Evolutionary conservation across 2,113 vertebrate species (phyloP).

Genomic region (Neofelis nebulosa): DNA sequence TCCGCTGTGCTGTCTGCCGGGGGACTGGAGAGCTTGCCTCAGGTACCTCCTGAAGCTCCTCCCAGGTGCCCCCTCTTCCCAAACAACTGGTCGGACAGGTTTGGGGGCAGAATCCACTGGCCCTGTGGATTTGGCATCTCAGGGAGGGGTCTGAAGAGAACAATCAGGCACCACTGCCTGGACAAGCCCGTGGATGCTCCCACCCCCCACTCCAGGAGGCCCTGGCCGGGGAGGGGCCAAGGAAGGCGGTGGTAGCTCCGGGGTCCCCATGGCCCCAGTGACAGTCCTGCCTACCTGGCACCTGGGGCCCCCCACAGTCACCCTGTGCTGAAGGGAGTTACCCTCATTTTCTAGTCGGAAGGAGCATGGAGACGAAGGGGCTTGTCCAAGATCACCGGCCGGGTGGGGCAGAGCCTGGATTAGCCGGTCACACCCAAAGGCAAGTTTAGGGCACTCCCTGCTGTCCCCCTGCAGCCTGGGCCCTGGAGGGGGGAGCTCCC

Average conservation of each 20-base stretch:
- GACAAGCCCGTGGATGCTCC: background rate
- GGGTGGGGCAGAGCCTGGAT: too few species aligned
- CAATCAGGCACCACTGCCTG: background rate
- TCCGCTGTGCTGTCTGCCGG: fast-evolving
- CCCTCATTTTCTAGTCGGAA: background rate
- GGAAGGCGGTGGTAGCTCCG: background rate
- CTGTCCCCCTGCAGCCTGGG: background rate
- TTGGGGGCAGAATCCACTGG: conserved; percentile 36
- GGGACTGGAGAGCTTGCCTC: background rate
- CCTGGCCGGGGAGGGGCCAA: background rate
- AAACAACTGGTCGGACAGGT: conserved; percentile 59
- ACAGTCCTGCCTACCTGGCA: background rate
- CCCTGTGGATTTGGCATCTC: background rate
- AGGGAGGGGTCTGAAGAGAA: conserved; percentile 54
- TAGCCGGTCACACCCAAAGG: background rate
- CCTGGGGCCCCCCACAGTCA: background rate
- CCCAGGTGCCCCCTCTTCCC: conserved; percentile 35
- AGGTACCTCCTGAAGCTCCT: background rate
- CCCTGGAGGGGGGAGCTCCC: fast-evolving
- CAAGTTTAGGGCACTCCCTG: background rate
- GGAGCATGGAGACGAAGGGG: background rate
- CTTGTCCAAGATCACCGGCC: background rate
- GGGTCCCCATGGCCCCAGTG: background rate
- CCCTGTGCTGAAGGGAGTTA: background rate
- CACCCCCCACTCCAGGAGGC: background rate